These are phyloP conservation scores for Hipparchia semele DNA, from an alignment of 2,888 invertebrate genomes.

Conservation along the genomic window DNA sequence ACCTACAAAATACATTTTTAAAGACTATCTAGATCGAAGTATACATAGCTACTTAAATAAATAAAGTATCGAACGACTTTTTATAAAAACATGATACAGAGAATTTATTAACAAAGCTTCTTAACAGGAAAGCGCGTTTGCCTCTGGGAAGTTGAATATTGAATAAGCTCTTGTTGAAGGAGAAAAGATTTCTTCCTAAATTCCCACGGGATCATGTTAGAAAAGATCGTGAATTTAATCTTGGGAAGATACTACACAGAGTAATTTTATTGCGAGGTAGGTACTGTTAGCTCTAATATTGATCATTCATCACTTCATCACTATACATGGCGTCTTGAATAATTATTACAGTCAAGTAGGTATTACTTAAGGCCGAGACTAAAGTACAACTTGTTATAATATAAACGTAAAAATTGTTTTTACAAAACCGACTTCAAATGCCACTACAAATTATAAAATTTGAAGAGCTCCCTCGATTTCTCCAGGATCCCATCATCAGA, in stretches of 20 bases:
- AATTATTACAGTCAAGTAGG: too few relatives aligned
- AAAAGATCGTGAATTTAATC: conserved; percentile 29
- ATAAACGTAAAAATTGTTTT: too few relatives aligned
- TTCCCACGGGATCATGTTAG: conserved; percentile 26
- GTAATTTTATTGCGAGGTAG: background rate
- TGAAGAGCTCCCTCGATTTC: too few relatives aligned
- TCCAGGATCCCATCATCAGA: too few relatives aligned
- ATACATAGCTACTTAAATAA: background rate
- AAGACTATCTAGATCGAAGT: background rate
- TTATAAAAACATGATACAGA: background rate
- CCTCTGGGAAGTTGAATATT: conserved; percentile 33
- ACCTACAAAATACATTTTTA: background rate
- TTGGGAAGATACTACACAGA: conserved; percentile 14
- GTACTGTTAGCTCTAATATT: background rate
- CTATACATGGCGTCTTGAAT: too few relatives aligned
- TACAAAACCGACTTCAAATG: too few relatives aligned
- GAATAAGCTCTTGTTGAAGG: conserved; percentile 33
- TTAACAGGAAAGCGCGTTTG: conserved; percentile 22
- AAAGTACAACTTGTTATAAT: too few relatives aligned
- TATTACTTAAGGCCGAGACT: too few relatives aligned
- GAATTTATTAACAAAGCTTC: conserved; percentile 23
- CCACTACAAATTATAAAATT: too few relatives aligned
- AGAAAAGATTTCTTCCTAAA: conserved; percentile 35
- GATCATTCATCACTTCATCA: background rate
- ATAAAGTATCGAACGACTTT: background rate